These are phyloP conservation scores for Etheostoma cragini DNA, from an alignment of 2,113 vertebrate genomes.

Conservation along the genomic window DNA sequence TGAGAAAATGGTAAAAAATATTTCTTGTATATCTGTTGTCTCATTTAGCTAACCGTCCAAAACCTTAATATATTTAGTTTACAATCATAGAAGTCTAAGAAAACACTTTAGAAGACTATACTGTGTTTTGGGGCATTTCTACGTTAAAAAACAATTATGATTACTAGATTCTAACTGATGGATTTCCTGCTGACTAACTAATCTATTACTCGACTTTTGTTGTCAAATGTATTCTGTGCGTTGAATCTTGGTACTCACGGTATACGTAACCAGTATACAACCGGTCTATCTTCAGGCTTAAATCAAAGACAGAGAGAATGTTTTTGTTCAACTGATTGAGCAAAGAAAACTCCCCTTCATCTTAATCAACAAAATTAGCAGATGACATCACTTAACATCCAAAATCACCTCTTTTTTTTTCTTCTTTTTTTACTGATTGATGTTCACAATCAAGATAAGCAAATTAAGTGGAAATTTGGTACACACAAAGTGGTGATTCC, in stretches of 20 bases:
- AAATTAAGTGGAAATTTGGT: constrained; percentile 38
- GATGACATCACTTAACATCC: constrained; percentile 25
- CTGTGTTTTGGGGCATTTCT: not conserved
- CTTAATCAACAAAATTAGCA: constrained; percentile 10
- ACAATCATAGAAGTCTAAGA: not conserved
- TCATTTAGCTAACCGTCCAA: not conserved
- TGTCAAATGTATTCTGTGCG: not conserved
- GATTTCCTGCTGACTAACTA: not conserved
- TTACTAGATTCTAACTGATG: not conserved
- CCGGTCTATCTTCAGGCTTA: not conserved
- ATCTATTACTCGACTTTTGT: not conserved
- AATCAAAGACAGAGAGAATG: not conserved
- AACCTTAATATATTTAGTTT: not conserved
- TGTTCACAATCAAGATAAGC: constrained; percentile 43
- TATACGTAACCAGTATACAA: not conserved
- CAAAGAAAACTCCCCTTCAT: not conserved
- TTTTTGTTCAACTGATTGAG: not conserved
- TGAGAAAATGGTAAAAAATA: not conserved
- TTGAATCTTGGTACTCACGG: not conserved
- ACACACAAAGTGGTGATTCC: constrained; percentile 22
- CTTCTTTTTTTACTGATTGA: constrained; percentile 28
- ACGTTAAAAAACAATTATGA: not conserved
- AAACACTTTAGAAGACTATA: not conserved
- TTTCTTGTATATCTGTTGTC: not conserved
- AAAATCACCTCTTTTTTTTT: not conserved